Conservation (phyloP, 2,888 invertebrate genomes). For the Ferdinandea cuprea region DNA sequence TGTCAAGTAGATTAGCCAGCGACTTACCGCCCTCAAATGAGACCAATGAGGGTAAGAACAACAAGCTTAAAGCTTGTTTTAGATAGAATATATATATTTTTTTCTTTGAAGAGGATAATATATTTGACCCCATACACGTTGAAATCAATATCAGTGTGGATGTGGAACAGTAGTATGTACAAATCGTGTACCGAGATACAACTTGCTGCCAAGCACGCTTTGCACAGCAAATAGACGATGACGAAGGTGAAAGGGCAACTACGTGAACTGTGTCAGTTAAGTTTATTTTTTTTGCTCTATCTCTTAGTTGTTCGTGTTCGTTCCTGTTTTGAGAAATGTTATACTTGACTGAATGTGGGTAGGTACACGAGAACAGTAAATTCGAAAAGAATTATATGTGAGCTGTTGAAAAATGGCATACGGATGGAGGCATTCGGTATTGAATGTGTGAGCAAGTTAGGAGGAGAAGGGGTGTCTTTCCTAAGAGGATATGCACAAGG, state of each 20-base stretch:
- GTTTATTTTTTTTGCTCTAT: slow-evolving; percentile 4
- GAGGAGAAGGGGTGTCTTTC: not conserved
- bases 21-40: slow-evolving; percentile 50
- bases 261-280: slow-evolving; percentile 64
- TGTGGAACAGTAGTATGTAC: not conserved
- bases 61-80: not conserved
- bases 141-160: slow-evolving; percentile 1
- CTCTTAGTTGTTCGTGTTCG: not conserved
- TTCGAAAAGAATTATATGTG: slow-evolving; percentile 5
- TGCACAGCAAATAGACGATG: slow-evolving; percentile 36
- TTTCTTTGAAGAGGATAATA: not conserved
- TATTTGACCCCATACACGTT: not conserved
- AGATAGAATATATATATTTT: not conserved
- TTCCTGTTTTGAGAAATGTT: not conserved
- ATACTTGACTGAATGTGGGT: not conserved
- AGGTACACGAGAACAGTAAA: not conserved
- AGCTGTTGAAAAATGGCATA: not conserved
- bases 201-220: slow-evolving; percentile 24
- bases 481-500: not conserved
- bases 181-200: not conserved
- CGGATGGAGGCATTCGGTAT: not conserved
- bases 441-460: not conserved
- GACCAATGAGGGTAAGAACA: not conserved
- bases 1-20: slow-evolving; percentile 64
- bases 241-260: slow-evolving; percentile 60